Conservation (phyloP, 2,888 invertebrate genomes). For the Eurytoma californica region DNA sequence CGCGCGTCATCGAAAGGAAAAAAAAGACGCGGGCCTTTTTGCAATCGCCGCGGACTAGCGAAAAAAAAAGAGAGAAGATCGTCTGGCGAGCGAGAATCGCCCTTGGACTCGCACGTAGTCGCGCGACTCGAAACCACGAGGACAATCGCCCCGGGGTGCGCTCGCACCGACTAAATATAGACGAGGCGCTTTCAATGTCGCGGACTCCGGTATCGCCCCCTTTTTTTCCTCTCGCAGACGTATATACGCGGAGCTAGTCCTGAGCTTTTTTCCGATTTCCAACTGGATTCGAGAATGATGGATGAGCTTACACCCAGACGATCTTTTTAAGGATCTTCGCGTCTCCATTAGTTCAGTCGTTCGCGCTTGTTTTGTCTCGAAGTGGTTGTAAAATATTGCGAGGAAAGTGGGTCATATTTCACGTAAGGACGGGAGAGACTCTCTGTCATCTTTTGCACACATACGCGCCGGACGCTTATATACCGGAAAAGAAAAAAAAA, state of each 20-base stretch:
- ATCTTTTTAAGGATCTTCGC: too few relatives aligned
- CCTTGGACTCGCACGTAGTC: constrained; percentile 2
- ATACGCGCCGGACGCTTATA: neutral
- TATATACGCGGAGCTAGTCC: neutral
- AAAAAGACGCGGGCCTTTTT: too few relatives aligned
- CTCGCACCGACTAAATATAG: constrained; percentile 44
- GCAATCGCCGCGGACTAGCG: too few relatives aligned
- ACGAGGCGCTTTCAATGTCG: constrained; percentile 39
- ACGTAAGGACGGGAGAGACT: too few relatives aligned
- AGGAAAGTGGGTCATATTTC: too few relatives aligned
- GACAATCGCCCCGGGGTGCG: constrained; percentile 42
- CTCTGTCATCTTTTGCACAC: too few relatives aligned
- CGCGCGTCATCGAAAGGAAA: too few relatives aligned
- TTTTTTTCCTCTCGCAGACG: neutral
- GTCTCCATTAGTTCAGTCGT: too few relatives aligned
- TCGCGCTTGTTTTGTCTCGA: too few relatives aligned
- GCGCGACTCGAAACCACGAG: constrained; percentile 36
- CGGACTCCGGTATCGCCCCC: constrained; percentile 1
- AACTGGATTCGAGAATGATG: too few relatives aligned
- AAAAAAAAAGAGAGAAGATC: constrained; percentile 5
- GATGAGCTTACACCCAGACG: too few relatives aligned
- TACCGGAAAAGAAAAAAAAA: neutral
- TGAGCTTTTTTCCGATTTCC: neutral
- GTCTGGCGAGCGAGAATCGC: constrained; percentile 4
- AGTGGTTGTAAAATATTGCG: too few relatives aligned